Evolutionary conservation across 2,797 vertebrate genomes (phyloP).

Genomic region (Chromobotia macracanthus): DNA sequence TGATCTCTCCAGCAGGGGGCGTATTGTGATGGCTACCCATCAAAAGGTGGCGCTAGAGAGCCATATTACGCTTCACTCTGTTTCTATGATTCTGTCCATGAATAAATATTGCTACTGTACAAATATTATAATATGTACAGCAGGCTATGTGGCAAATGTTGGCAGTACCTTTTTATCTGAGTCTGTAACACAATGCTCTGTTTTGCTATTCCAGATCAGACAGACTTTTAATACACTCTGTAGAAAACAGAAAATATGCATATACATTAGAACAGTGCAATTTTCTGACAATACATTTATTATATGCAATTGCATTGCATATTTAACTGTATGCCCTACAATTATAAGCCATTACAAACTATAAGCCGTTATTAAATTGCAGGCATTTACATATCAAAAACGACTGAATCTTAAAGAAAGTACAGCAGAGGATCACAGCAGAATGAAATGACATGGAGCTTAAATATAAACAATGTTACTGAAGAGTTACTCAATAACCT

Average conservation of each 20-base stretch:
- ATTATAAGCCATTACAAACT: too few relatives aligned
- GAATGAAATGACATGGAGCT: not conserved
- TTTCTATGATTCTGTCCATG: not conserved
- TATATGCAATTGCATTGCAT: too few relatives aligned
- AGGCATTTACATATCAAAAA: too few relatives aligned
- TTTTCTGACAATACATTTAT: too few relatives aligned
- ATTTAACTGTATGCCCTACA: too few relatives aligned
- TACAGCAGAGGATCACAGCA: too few relatives aligned
- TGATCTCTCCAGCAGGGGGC: slow-evolving; percentile 35
- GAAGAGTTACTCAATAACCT: slow-evolving; percentile 4
- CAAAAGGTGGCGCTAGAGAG: slow-evolving; percentile 33
- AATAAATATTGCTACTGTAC: not conserved
- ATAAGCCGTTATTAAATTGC: too few relatives aligned
- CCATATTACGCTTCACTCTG: not conserved
- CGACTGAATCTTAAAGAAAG: too few relatives aligned
- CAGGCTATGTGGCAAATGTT: not conserved
- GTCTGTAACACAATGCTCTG: too few relatives aligned
- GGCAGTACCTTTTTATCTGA: not conserved
- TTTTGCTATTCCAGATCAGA: not conserved
- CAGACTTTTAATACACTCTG: not conserved
- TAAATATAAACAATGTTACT: not conserved
- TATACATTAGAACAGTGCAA: not conserved
- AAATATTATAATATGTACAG: not conserved
- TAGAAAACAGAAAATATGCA: not conserved
- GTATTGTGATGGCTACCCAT: too few relatives aligned